phyloP scores from a whole-genome alignment of 2,113 vertebrate genomes.

The Panthera leo region DNA sequence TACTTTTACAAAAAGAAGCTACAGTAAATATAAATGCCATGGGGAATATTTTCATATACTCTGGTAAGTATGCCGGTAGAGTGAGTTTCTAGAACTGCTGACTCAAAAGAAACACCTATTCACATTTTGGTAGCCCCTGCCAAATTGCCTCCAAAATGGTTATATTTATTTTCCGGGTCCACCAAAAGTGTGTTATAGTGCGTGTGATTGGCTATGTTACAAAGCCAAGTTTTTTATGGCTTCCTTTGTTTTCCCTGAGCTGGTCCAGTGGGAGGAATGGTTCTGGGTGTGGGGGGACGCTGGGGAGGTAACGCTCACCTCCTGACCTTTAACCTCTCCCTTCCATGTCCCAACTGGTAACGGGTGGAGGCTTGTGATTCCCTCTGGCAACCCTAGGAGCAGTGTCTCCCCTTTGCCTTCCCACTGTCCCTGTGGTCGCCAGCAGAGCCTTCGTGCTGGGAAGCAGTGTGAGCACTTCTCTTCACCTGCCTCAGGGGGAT shows the following conservation, averaged over 20 bases:
- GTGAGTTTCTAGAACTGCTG: not conserved
- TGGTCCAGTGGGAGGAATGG: not conserved
- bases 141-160: not conserved
- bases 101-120: not conserved
- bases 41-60: not conserved
- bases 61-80: not conserved
- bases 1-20: conserved; percentile 2
- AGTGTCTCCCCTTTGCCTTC: too few species aligned
- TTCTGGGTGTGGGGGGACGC: too few species aligned
- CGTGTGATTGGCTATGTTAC: not conserved
- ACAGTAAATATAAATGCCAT: not conserved
- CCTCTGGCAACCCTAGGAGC: not conserved
- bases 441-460: fast-evolving
- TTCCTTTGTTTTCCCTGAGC: not conserved
- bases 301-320: not conserved
- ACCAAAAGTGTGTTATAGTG: not conserved
- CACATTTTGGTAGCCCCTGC: not conserved
- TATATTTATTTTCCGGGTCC: not conserved
- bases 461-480: not conserved
- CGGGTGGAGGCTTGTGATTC: not conserved
- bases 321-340: not conserved
- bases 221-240: not conserved
- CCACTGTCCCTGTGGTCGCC: fast-evolving
- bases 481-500: not conserved
- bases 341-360: not conserved